Evolutionary conservation across 2,797 vertebrate genomes (phyloP).

Genomic region (Bradypodion ventrale): DNA sequence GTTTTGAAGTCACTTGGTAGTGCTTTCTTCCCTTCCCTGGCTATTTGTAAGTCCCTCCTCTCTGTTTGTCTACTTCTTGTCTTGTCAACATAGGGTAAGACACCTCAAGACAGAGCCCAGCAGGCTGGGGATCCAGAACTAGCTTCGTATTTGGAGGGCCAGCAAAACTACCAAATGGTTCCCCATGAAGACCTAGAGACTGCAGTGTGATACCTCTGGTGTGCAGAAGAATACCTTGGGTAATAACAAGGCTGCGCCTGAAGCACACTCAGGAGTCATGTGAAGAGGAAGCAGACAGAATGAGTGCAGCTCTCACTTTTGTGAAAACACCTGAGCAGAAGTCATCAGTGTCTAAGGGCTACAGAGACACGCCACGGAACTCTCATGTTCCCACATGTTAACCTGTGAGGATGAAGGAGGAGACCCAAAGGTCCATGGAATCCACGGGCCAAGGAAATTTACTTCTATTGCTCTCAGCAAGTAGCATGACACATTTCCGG

Average conservation of each 20-base stretch:
- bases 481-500: constrained; percentile 80
- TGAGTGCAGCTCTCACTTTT: constrained; percentile 60
- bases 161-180: constrained; percentile 76
- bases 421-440: constrained; percentile 73
- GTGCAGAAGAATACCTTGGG: constrained; percentile 13
- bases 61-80: constrained; percentile 13
- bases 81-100: constrained; percentile 84
- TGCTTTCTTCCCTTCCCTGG: not conserved
- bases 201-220: constrained; percentile 85
- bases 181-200: constrained; percentile 93
- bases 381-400: constrained; percentile 58
- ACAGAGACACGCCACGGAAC: constrained; percentile 68
- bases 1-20: not conserved
- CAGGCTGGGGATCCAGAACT: constrained; percentile 89
- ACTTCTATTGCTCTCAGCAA: constrained; percentile 77
- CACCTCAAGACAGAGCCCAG: constrained; percentile 87
- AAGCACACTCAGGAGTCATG: constrained; percentile 29
- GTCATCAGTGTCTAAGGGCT: constrained; percentile 79
- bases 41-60: not conserved
- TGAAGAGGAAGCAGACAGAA: constrained; percentile 74
- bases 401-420: constrained; percentile 68
- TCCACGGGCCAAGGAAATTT: constrained; percentile 65
- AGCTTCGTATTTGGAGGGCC: constrained; percentile 84
- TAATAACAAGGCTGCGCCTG: constrained; percentile 50
- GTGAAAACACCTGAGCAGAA: constrained; percentile 70